Evolutionary conservation across 2,888 invertebrate genomes (phyloP).

Genomic region (Drosophila mimetica): DNA sequence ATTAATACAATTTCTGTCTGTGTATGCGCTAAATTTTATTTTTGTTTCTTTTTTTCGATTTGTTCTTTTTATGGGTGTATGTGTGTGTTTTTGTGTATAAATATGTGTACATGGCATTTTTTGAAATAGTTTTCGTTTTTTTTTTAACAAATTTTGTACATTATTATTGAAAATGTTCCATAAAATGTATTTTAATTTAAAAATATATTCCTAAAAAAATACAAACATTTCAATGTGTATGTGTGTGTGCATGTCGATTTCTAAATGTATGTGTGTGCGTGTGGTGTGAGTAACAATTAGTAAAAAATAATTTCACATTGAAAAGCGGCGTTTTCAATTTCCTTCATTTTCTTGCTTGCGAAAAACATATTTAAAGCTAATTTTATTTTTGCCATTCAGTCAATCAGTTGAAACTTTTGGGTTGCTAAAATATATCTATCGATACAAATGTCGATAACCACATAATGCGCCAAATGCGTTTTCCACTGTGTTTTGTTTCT

Average conservation of each 20-base stretch:
- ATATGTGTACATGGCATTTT: slow-evolving; percentile 70
- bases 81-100: slow-evolving; percentile 45
- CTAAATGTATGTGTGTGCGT: slow-evolving; percentile 31
- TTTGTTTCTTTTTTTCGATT: slow-evolving; percentile 21
- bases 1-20: slow-evolving; percentile 76
- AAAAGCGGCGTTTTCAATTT: slow-evolving; percentile 56
- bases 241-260: slow-evolving; percentile 24
- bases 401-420: slow-evolving; percentile 84
- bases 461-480: slow-evolving; percentile 71
- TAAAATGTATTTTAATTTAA: slow-evolving; percentile 27
- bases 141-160: slow-evolving; percentile 67
- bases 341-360: slow-evolving; percentile 43
- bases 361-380: slow-evolving; percentile 62
- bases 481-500: slow-evolving; percentile 75
- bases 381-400: slow-evolving; percentile 81
- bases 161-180: slow-evolving; percentile 43
- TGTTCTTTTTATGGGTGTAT: slow-evolving; percentile 44
- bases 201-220: slow-evolving; percentile 29
- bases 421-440: slow-evolving; percentile 54
- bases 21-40: slow-evolving; percentile 22
- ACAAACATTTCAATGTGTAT: slow-evolving; percentile 40
- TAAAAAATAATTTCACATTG: slow-evolving; percentile 74
- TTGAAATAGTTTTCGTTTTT: slow-evolving; percentile 21
- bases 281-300: slow-evolving; percentile 75
- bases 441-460: slow-evolving; percentile 50